These are phyloP conservation scores for Periophthalmus magnuspinnatus DNA, from an alignment of 2,797 vertebrate species.

Conservation along the genomic window DNA sequence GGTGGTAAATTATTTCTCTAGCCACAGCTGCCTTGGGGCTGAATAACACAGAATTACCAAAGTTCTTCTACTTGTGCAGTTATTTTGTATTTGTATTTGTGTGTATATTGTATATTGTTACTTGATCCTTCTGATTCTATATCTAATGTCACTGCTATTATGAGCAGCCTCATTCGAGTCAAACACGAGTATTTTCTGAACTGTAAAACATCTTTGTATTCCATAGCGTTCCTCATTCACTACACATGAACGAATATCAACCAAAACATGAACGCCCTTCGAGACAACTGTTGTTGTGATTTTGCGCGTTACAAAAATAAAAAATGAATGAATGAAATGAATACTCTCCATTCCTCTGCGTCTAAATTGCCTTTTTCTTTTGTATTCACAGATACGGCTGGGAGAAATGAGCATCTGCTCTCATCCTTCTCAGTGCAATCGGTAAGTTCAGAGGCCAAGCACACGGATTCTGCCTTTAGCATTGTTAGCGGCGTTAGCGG, in stretches of 20 bases:
- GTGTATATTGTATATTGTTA: too few relatives aligned
- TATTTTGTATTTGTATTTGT: too few relatives aligned
- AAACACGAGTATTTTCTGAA: not conserved
- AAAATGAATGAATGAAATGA: too few relatives aligned
- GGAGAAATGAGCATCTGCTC: constrained; percentile 25
- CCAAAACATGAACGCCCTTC: too few relatives aligned
- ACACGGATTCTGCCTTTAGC: constrained; percentile 13
- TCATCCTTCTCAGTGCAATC: constrained; percentile 24
- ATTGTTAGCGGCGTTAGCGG: not conserved
- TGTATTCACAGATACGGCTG: constrained; percentile 58
- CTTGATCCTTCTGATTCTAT: not conserved
- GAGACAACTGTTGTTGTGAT: too few relatives aligned
- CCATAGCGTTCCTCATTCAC: not conserved
- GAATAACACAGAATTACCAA: too few relatives aligned
- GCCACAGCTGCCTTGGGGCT: too few relatives aligned
- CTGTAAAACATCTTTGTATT: not conserved
- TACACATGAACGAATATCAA: not conserved
- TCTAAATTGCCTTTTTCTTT: constrained; percentile 19
- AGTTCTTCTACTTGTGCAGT: too few relatives aligned
- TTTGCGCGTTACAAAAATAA: too few relatives aligned
- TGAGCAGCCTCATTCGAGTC: not conserved
- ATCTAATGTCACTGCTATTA: not conserved
- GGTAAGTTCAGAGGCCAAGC: constrained; percentile 60
- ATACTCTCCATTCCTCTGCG: not conserved
- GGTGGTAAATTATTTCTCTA: too few relatives aligned